Percentiles rank a stretch among this genome's conserved stretches.
Evolutionary conservation across 2,888 invertebrate species (phyloP).

Genomic region (Amiota communis): DNA sequence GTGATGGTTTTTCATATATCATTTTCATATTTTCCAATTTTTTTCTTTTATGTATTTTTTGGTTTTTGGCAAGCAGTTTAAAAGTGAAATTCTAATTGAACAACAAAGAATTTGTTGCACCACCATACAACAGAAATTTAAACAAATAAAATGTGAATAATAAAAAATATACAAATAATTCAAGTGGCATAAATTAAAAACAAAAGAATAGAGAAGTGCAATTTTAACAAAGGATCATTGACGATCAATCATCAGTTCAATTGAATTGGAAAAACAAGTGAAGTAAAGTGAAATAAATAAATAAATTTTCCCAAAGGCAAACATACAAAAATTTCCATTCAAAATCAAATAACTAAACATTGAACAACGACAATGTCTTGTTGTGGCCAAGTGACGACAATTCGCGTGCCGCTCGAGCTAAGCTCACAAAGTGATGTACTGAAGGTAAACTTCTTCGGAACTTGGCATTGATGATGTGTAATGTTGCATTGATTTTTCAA

Average conservation of each 20-base stretch:
- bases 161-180: slow-evolving; percentile 39
- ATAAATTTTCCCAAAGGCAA: not conserved
- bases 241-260: slow-evolving; percentile 9
- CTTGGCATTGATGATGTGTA: not conserved
- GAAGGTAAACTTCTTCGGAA: slow-evolving; percentile 78
- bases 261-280: slow-evolving; percentile 40
- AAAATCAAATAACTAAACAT: too few relatives aligned
- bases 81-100: slow-evolving; percentile 40
- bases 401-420: slow-evolving; percentile 85
- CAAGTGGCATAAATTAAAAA: slow-evolving; percentile 33
- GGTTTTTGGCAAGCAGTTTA: slow-evolving; percentile 9
- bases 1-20: not conserved
- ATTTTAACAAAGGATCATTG: not conserved
- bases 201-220: slow-evolving; percentile 4
- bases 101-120: not conserved
- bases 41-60: not conserved
- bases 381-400: slow-evolving; percentile 82
- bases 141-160: slow-evolving; percentile 53
- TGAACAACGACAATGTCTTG: slow-evolving; percentile 74
- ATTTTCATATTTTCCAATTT: not conserved
- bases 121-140: not conserved
- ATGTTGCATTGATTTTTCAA: not conserved
- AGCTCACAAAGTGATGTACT: slow-evolving; percentile 84
- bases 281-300: slow-evolving; percentile 13
- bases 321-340: not conserved